Evolutionary conservation across 2,797 vertebrate genomes (phyloP).

Genomic region (Thaleichthys pacificus): DNA sequence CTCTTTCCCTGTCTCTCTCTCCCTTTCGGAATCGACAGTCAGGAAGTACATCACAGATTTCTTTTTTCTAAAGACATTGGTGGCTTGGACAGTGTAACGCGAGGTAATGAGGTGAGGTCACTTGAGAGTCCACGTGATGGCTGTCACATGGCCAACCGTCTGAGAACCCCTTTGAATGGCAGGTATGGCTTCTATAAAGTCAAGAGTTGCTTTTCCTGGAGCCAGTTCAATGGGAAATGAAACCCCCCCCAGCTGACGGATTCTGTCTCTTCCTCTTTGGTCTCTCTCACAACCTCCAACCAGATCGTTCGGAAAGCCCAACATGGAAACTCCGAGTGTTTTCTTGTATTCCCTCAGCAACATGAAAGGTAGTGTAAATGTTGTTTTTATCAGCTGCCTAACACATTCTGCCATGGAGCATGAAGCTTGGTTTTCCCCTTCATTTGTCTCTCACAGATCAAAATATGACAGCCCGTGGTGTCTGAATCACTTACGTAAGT

Average conservation of each 20-base stretch:
- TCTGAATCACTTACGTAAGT: neutral
- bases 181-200: too few relatives aligned
- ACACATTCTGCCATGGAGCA: neutral
- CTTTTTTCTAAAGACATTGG: neutral
- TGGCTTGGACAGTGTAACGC: neutral
- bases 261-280: too few relatives aligned
- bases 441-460: neutral
- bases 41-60: neutral
- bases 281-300: neutral
- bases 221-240: too few relatives aligned
- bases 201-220: too few relatives aligned
- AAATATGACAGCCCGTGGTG: neutral
- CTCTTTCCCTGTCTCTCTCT: neutral
- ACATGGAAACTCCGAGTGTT: neutral
- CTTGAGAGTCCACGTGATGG: neutral
- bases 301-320: neutral
- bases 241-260: too few relatives aligned
- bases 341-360: neutral
- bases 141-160: neutral
- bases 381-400: neutral
- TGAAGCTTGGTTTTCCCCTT: neutral
- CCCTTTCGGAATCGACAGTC: neutral
- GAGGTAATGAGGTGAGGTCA: neutral
- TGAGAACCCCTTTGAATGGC: too few relatives aligned
- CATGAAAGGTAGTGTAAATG: too few relatives aligned